Base-by-base conservation (phyloP, 2,797 vertebrate species). In the Neomorphus geoffroyi region DNA sequence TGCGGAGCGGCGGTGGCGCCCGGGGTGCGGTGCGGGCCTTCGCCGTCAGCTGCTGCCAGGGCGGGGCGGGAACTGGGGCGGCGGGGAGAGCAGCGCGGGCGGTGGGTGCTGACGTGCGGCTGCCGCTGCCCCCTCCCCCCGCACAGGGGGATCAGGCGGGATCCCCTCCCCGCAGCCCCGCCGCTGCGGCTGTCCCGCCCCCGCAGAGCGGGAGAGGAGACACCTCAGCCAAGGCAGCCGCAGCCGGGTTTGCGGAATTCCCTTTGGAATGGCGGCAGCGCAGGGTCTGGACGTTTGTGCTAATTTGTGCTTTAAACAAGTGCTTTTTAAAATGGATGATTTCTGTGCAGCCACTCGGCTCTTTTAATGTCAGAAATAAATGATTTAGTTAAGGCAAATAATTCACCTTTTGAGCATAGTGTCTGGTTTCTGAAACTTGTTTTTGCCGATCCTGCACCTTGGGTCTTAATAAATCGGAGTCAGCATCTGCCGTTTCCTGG, bases 171-270 rank as follows among this genome's bases (percentile, higher is more conserved):
- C 14, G 10, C 39, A 10, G 46, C 24, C 23, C 46, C 46, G 23
- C 39, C 24, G 2, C 51, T 80, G 86, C 72, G 50, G 77, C 64
- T 54, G 41, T 14, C n/a, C 41, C 35, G 41, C 35, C n/a, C 28
- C 6, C 13, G 37, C 8, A 37, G 13, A 13, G 37, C 45, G 7
- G 43, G 43, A n/a, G 19, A 17, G 45, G 11, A 17, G 4, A 18
- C 8, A 7, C 0, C 1, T 1, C 1, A 45, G 1, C n/a, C 14
- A 11, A 57, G 66, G 13, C 2, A 33, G n/a, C 69, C 9, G 48
- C 1, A 45, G 1, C n/a, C 14, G 27, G 37, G 4, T 54, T 28
- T 53, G 71, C 22, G 5, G 48, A 18, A 50, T 65, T 46, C 32
- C 0, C 17, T 67, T 67, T 22, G 37, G 6, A 10, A 12, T 32